Evolutionary conservation across 2,888 invertebrate species (phyloP).

Genomic region (Lydus trimaculatus): DNA sequence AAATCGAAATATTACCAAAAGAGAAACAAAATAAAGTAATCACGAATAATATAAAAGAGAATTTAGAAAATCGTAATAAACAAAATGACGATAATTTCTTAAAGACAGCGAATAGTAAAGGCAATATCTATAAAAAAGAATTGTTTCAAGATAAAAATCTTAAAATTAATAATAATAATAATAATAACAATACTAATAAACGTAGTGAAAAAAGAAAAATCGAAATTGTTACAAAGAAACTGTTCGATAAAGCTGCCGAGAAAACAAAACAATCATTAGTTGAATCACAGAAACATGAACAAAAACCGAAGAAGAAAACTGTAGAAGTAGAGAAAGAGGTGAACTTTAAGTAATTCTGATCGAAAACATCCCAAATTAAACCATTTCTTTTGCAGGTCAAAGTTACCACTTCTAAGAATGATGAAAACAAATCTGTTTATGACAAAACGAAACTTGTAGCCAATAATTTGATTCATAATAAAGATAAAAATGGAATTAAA

Average conservation of each 20-base stretch:
- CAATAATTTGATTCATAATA: too few relatives aligned
- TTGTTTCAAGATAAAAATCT: neutral
- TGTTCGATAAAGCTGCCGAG: neutral
- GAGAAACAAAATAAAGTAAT: neutral
- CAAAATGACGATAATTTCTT: neutral
- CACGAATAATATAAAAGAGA: neutral
- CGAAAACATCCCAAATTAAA: too few relatives aligned
- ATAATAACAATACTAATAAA: neutral
- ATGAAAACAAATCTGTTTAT: neutral
- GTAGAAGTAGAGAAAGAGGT: neutral
- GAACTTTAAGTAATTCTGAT: neutral
- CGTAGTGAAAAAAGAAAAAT: neutral
- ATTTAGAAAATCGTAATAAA: neutral
- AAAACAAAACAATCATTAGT: neutral
- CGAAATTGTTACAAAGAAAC: neutral
- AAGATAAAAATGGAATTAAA: too few relatives aligned
- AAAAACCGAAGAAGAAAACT: neutral
- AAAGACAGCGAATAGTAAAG: neutral
- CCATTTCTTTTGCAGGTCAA: neutral
- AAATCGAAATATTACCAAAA: neutral
- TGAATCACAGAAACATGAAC: neutral
- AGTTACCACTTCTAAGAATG: neutral
- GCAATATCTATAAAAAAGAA: neutral
- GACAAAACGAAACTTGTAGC: neutral
- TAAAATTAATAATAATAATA: too few relatives aligned